Percentiles rank a stretch among this genome's conserved stretches.
phyloP scores from a whole-genome alignment of 2,797 vertebrate genomes.

The Chelonia mydas region DNA sequence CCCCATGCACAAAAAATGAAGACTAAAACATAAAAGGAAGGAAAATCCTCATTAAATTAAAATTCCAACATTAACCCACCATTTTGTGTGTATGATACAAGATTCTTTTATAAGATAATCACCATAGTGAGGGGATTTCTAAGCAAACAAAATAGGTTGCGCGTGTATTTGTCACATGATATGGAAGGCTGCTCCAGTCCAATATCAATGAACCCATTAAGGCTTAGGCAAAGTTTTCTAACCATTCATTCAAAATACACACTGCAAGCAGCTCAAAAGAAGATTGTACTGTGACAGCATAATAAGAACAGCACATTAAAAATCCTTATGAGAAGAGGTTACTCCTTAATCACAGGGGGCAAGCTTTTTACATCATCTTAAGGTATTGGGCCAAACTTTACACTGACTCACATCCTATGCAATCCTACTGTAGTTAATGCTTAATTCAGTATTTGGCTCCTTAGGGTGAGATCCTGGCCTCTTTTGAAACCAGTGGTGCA shows the following conservation, averaged over 20 bases:
- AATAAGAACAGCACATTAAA: neutral
- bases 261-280: neutral
- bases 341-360: neutral
- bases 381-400: neutral
- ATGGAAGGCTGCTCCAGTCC: neutral
- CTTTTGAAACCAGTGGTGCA: neutral
- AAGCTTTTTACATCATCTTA: neutral
- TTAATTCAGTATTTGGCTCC: neutral
- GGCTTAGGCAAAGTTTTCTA: neutral
- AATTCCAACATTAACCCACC: neutral
- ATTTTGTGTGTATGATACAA: neutral
- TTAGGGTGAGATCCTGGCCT: neutral
- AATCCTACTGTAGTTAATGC: neutral
- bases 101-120: neutral
- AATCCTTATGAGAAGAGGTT: neutral
- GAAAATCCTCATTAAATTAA: neutral
- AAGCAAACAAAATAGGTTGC: neutral
- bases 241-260: neutral
- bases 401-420: neutral
- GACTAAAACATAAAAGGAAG: neutral
- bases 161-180: neutral
- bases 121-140: neutral
- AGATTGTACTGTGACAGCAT: neutral
- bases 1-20: slow-evolving; percentile 1
- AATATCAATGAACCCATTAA: neutral